Conservation (phyloP, 2,113 vertebrate species). For the Motacilla alba region DNA sequence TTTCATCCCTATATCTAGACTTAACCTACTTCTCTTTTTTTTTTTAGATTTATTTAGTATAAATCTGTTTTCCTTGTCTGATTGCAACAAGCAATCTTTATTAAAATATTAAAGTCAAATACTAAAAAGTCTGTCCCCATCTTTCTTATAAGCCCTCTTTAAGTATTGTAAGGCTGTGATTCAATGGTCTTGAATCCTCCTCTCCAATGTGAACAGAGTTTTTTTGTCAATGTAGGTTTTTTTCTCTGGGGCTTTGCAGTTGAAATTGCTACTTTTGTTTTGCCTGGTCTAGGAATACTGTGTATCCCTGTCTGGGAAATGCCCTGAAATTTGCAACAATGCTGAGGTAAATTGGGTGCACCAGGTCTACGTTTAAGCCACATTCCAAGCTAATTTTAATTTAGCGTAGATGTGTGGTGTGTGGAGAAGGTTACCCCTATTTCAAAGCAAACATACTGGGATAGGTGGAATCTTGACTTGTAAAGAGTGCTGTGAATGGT, state of each 20-base stretch:
- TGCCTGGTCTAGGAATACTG: background rate
- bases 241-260: background rate
- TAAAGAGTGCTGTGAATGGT: background rate
- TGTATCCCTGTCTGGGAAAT: background rate
- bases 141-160: background rate
- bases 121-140: background rate
- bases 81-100: accelerated
- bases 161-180: background rate
- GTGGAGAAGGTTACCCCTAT: background rate
- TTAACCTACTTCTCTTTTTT: background rate
- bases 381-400: background rate
- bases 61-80: accelerated
- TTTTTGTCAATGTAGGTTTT: background rate
- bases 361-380: background rate
- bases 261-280: background rate
- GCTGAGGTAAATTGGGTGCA: background rate
- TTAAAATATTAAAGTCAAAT: no score
- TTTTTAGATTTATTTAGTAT: no score
- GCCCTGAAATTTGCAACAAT: background rate
- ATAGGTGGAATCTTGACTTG: background rate
- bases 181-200: background rate
- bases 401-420: background rate
- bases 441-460: background rate
- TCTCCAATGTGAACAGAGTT: background rate
- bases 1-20: background rate